phyloP scores from a whole-genome alignment of 1,140 invertebrate genomes.

The Hesperophylax magnus region DNA sequence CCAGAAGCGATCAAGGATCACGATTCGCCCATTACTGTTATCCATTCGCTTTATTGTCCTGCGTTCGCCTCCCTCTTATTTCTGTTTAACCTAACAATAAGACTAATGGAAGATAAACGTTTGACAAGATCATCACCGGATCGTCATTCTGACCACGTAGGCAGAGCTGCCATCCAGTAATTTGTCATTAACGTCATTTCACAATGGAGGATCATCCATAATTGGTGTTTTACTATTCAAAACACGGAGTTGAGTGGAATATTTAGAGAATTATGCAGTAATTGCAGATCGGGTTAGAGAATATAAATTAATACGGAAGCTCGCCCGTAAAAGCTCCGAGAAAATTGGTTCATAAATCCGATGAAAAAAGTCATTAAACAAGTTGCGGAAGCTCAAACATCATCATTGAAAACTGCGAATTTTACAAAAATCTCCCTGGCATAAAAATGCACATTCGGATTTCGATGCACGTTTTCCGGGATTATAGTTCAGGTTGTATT shows the following conservation, averaged over 20 bases:
- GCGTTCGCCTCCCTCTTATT: too few species aligned
- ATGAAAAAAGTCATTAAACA: slow-evolving; percentile 23
- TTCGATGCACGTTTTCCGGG: too few species aligned
- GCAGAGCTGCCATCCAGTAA: background rate
- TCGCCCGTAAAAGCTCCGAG: background rate
- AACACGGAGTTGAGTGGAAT: background rate
- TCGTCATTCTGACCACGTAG: slow-evolving; percentile 1
- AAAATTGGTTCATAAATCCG: slow-evolving; percentile 37
- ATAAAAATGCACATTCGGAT: too few species aligned
- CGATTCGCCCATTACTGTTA: too few species aligned
- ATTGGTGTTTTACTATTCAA: background rate
- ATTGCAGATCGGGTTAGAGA: slow-evolving; percentile 17
- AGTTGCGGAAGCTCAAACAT: slow-evolving; percentile 25
- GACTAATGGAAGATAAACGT: background rate
- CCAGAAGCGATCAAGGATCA: too few species aligned
- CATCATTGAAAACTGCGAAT: slow-evolving; percentile 1
- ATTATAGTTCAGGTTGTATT: too few species aligned
- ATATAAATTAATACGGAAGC: slow-evolving; percentile 20
- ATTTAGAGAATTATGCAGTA: slow-evolving; percentile 13
- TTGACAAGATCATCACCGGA: slow-evolving; percentile 10
- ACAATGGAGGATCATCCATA: background rate
- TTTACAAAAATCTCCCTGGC: background rate
- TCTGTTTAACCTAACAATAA: too few species aligned
- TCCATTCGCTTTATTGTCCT: too few species aligned
- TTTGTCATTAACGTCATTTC: slow-evolving; percentile 26